These are phyloP conservation scores for Brachionus koreanus DNA, from an alignment of 1,140 invertebrate species.

Conservation along the genomic window DNA sequence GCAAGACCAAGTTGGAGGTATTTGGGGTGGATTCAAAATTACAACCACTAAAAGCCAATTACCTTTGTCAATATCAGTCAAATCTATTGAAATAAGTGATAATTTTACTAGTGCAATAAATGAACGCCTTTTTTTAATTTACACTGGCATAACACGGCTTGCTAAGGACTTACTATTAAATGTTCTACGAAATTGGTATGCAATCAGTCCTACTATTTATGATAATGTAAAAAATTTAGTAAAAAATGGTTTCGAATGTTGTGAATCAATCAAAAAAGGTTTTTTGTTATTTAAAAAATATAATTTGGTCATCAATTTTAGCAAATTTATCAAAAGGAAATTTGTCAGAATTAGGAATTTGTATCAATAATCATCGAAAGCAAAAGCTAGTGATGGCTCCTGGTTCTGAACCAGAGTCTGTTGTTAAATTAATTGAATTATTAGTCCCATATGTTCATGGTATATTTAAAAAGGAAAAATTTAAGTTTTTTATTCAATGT, in stretches of 20 bases:
- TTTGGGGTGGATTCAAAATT: constrained; percentile 58
- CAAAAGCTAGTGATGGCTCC: constrained; percentile 61
- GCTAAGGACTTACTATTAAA: constrained; percentile 61
- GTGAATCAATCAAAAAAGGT: constrained; percentile 55
- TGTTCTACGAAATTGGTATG: constrained; percentile 62
- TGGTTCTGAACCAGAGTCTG: constrained; percentile 58
- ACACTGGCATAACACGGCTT: constrained; percentile 63
- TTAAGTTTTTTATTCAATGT: background rate
- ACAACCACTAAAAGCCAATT: constrained; percentile 55
- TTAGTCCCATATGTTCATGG: constrained; percentile 53
- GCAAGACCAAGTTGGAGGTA: constrained; percentile 63
- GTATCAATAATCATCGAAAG: constrained; percentile 58
- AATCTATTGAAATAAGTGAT: constrained; percentile 50
- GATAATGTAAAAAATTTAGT: constrained; percentile 55
- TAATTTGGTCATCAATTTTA: background rate
- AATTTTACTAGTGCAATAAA: constrained; percentile 55
- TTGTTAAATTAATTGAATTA: constrained; percentile 53
- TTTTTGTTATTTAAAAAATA: no score
- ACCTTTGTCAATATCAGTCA: constrained; percentile 55
- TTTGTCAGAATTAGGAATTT: constrained; percentile 53
- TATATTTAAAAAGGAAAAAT: constrained; percentile 46
- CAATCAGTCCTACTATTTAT: constrained; percentile 57
- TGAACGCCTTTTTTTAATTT: constrained; percentile 59
- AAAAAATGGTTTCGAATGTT: constrained; percentile 52
- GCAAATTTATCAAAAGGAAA: constrained; percentile 49